These are phyloP conservation scores for Tor tambroides DNA, from an alignment of 2,113 vertebrate species.

Conservation along the genomic window DNA sequence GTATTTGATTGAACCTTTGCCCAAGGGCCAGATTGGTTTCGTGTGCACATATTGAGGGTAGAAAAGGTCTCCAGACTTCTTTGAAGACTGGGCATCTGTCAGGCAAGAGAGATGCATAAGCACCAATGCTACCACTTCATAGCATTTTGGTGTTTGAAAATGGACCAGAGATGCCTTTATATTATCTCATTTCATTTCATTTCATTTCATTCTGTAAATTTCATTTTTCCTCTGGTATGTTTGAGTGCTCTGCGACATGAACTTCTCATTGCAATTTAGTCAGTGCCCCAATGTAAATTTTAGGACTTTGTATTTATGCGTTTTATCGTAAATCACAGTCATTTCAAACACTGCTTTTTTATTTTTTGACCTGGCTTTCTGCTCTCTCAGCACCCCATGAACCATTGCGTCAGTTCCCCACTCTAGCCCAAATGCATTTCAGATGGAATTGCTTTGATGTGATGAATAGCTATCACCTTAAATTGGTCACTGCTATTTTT, in stretches of 20 bases:
- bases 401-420: slow-evolving; percentile 33
- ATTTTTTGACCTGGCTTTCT: slow-evolving; percentile 6
- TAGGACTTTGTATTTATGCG: neutral
- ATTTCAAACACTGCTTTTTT: neutral
- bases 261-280: neutral
- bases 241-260: neutral
- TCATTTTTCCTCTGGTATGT: neutral
- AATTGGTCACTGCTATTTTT: slow-evolving; percentile 40
- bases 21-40: neutral
- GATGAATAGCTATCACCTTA: slow-evolving; percentile 36
- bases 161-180: neutral
- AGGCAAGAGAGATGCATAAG: neutral
- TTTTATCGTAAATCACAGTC: neutral
- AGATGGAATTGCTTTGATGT: slow-evolving; percentile 44
- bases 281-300: neutral
- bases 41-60: neutral
- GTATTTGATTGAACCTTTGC: slow-evolving; percentile 29
- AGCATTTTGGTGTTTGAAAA: neutral
- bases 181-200: neutral
- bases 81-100: slow-evolving; percentile 13
- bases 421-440: slow-evolving; percentile 22
- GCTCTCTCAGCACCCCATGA: slow-evolving; percentile 1
- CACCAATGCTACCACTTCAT: too few relatives aligned
- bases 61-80: neutral
- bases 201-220: neutral